phyloP scores from a whole-genome alignment of 2,888 invertebrate genomes.

The Sesia bembeciformis region DNA sequence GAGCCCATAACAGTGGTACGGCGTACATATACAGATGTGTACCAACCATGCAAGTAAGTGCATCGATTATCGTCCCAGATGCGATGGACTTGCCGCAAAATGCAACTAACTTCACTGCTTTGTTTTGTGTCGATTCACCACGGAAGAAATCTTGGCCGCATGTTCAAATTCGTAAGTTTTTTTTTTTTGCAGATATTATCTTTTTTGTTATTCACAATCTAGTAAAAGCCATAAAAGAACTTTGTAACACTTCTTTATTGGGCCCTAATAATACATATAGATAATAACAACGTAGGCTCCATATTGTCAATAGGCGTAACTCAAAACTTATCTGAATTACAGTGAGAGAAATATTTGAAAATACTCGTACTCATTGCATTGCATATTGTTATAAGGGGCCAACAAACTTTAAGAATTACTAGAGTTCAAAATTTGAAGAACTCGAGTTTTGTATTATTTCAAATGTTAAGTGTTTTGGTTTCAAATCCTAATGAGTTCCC shows the following conservation, averaged over 20 bases:
- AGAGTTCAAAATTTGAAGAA: no score
- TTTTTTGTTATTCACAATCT: background rate
- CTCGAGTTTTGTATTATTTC: background rate
- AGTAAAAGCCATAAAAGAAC: no score
- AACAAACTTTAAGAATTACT: no score
- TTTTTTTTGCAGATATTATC: background rate
- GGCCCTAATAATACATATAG: no score
- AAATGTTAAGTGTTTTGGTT: background rate
- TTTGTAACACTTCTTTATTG: no score
- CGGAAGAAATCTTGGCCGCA: conserved; percentile 29
- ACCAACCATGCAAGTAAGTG: conserved; percentile 41
- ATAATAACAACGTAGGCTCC: no score
- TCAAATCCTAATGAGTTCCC: background rate
- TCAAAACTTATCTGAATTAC: no score
- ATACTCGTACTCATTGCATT: no score
- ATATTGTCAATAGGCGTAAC: no score
- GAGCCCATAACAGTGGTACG: conserved; percentile 72
- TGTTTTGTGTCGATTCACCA: conserved; percentile 44
- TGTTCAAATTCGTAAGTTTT: conserved; percentile 33
- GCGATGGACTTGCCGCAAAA: conserved; percentile 49
- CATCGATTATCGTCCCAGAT: conserved; percentile 41
- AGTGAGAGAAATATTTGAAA: no score
- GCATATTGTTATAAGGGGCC: no score
- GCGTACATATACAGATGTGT: conserved; percentile 68
- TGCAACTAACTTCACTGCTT: conserved; percentile 44